These are phyloP conservation scores for Diarsia mendica DNA, from an alignment of 2,888 invertebrate species.

Conservation along the genomic window DNA sequence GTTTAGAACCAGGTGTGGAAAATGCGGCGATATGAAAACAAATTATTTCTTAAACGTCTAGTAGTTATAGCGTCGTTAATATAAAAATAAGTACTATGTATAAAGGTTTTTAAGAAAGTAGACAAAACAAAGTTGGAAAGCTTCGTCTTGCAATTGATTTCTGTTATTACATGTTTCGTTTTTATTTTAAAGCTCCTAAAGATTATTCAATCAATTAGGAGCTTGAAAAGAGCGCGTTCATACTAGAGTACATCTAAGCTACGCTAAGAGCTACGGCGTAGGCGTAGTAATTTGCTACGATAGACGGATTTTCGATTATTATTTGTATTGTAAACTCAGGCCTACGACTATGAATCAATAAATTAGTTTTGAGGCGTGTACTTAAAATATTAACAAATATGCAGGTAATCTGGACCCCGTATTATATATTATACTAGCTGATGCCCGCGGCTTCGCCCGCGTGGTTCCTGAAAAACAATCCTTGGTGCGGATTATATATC, in stretches of 20 bases:
- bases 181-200: too few relatives aligned
- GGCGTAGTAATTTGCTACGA: slow-evolving; percentile 6
- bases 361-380: too few relatives aligned
- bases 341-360: too few relatives aligned
- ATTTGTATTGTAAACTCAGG: not conserved
- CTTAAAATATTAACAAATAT: not conserved
- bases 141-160: not conserved
- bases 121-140: not conserved
- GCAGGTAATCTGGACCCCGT: not conserved
- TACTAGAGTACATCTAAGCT: not conserved
- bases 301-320: not conserved
- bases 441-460: too few relatives aligned
- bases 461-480: too few relatives aligned
- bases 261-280: not conserved
- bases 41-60: slow-evolving; percentile 38
- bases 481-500: too few relatives aligned
- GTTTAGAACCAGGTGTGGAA: slow-evolving; percentile 54
- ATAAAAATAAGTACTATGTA: slow-evolving; percentile 15
- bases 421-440: not conserved
- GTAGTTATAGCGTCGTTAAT: slow-evolving; percentile 2
- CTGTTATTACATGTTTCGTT: not conserved
- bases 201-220: too few relatives aligned
- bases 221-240: not conserved
- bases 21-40: slow-evolving; percentile 48
- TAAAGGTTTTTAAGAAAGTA: not conserved